Evolutionary conservation across 2,113 vertebrate species (phyloP).

Genomic region (Mastomys natalensis): DNA sequence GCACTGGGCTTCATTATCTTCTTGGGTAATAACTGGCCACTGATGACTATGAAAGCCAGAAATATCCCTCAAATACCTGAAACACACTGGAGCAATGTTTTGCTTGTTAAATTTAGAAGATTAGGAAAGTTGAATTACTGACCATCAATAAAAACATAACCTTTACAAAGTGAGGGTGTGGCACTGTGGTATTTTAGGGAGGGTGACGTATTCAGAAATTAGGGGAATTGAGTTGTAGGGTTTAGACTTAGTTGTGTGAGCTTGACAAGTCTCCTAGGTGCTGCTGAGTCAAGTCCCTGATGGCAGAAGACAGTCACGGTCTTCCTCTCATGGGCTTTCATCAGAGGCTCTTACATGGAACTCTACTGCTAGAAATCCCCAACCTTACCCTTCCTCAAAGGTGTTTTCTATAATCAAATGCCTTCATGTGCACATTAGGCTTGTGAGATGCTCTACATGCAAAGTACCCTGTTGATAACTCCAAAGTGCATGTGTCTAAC

Average conservation of each 20-base stretch:
- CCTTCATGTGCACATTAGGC: neutral
- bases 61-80: neutral
- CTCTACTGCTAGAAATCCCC: neutral
- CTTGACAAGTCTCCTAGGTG: neutral
- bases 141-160: neutral
- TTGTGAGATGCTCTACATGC: fast-evolving
- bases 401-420: neutral
- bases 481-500: neutral
- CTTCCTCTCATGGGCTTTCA: neutral
- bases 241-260: neutral
- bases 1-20: neutral
- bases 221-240: neutral
- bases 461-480: neutral
- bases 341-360: neutral
- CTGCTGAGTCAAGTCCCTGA: neutral
- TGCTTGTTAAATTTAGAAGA: slow-evolving; percentile 31
- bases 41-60: neutral
- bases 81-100: neutral
- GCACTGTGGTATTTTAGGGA: neutral
- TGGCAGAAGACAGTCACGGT: neutral
- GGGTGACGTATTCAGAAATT: neutral
- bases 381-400: neutral
- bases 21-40: neutral
- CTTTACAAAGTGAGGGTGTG: neutral
- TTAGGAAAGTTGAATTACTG: neutral